Conservation (phyloP, 2,113 vertebrate species). For the Gobius niger region DNA sequence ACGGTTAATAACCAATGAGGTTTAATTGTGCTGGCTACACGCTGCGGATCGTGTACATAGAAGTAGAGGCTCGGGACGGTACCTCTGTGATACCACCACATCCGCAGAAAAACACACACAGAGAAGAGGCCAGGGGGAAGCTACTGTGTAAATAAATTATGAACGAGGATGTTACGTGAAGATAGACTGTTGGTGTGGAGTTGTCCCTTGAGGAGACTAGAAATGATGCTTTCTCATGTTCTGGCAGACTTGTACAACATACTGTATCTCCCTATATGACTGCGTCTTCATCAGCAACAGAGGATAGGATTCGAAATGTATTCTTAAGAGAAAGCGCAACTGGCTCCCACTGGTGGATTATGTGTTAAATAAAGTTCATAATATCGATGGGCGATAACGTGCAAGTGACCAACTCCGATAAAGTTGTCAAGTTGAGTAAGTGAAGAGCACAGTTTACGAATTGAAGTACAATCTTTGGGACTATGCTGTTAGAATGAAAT, state of each 20-base stretch:
- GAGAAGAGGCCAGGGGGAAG: slow-evolving; percentile 47
- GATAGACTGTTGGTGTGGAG: slow-evolving; percentile 61
- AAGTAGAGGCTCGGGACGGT: slow-evolving; percentile 31
- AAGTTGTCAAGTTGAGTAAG: too few species aligned
- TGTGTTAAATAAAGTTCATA: too few species aligned
- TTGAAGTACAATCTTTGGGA: too few species aligned
- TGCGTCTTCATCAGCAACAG: slow-evolving; percentile 45
- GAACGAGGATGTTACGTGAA: slow-evolving; percentile 62
- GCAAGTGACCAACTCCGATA: too few species aligned
- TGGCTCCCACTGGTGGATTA: too few species aligned
- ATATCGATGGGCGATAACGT: too few species aligned
- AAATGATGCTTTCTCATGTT: slow-evolving; percentile 68
- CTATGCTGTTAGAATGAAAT: too few species aligned
- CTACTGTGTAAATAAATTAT: slow-evolving; percentile 69
- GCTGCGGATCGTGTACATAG: slow-evolving; percentile 23
- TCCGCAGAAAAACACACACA: slow-evolving; percentile 48
- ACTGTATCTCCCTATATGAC: slow-evolving; percentile 33
- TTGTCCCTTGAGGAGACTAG: slow-evolving; percentile 53
- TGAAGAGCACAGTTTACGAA: too few species aligned
- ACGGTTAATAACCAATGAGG: slow-evolving; percentile 54
- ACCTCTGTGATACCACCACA: slow-evolving; percentile 43
- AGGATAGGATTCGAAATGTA: neutral
- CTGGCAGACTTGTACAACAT: slow-evolving; percentile 40
- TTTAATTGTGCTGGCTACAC: slow-evolving; percentile 44
- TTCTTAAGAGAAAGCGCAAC: neutral